These are phyloP conservation scores for Spinus pinus DNA, from an alignment of 2,797 vertebrate genomes.

Conservation along the genomic window DNA sequence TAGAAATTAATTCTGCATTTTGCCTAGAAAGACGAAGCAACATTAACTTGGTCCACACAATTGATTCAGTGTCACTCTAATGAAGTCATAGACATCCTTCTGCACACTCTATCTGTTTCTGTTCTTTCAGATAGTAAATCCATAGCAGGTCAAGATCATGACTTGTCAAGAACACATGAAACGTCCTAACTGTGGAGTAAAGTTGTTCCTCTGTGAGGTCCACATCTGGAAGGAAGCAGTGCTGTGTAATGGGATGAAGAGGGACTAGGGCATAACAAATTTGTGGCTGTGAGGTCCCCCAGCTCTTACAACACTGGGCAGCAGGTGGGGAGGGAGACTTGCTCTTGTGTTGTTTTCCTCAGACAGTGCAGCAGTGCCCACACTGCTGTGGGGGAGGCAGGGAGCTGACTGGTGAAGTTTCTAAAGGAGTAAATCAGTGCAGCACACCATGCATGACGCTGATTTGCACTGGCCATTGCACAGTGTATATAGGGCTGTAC, in stretches of 20 bases:
- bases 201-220: background rate
- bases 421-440: background rate
- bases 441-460: rapidly evolving
- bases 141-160: background rate
- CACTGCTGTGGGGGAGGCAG: background rate
- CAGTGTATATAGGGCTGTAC: background rate
- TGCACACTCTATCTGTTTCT: background rate
- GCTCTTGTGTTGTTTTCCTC: background rate
- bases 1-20: slow-evolving; percentile 20
- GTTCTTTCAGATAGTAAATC: background rate
- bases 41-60: background rate
- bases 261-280: background rate
- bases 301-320: background rate
- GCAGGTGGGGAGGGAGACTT: background rate
- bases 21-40: background rate
- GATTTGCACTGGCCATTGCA: background rate
- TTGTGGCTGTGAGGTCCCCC: background rate
- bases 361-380: background rate
- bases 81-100: background rate
- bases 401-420: background rate
- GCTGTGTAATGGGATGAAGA: background rate
- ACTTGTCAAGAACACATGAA: background rate
- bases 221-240: background rate
- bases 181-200: background rate
- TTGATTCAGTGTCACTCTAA: background rate